Percentiles rank a stretch among this genome's conserved stretches.
Conservation (phyloP, 2,797 vertebrate species). For the Anguilla obscura region DNA sequence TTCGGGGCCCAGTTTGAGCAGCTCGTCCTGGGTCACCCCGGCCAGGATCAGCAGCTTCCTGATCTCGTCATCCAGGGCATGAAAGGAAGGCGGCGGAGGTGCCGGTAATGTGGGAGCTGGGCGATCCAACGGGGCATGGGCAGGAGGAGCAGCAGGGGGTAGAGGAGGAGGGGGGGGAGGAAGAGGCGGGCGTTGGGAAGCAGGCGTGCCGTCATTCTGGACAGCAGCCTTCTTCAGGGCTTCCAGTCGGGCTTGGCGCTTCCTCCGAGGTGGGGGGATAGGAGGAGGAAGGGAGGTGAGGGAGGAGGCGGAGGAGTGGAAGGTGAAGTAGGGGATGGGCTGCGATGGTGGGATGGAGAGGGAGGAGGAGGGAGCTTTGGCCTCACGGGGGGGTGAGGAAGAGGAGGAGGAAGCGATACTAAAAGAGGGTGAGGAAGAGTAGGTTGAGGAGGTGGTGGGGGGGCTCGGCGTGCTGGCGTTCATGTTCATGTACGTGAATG, state of each 20-base stretch:
- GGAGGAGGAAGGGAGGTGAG: constrained; percentile 61
- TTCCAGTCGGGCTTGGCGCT: constrained; percentile 70
- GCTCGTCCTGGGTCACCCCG: constrained; percentile 77
- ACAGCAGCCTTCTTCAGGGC: constrained; percentile 66
- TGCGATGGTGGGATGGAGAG: constrained; percentile 70
- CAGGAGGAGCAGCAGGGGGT: constrained; percentile 42
- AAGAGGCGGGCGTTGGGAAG: constrained; percentile 66
- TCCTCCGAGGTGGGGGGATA: constrained; percentile 55
- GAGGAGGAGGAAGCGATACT: constrained; percentile 64
- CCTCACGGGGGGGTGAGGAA: constrained; percentile 44
- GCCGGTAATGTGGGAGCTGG: constrained; percentile 56
- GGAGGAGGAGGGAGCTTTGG: constrained; percentile 29
- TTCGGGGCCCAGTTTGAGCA: constrained; percentile 78
- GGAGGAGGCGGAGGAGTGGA: constrained; percentile 66
- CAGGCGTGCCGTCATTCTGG: constrained; percentile 66
- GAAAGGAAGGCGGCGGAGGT: constrained; percentile 65
- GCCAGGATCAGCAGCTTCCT: constrained; percentile 74
- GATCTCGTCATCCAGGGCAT: constrained; percentile 63
- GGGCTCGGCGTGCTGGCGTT: constrained; percentile 64
- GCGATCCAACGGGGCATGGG: constrained; percentile 62
- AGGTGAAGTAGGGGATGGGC: constrained; percentile 70
- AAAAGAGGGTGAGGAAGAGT: constrained; percentile 58
- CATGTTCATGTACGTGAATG: constrained; percentile 72
- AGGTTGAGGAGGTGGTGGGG: constrained; percentile 55
- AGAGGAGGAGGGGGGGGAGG: constrained; percentile 64